These are phyloP conservation scores for Leuciscus waleckii DNA, from an alignment of 2,797 vertebrate genomes.

Conservation along the genomic window DNA sequence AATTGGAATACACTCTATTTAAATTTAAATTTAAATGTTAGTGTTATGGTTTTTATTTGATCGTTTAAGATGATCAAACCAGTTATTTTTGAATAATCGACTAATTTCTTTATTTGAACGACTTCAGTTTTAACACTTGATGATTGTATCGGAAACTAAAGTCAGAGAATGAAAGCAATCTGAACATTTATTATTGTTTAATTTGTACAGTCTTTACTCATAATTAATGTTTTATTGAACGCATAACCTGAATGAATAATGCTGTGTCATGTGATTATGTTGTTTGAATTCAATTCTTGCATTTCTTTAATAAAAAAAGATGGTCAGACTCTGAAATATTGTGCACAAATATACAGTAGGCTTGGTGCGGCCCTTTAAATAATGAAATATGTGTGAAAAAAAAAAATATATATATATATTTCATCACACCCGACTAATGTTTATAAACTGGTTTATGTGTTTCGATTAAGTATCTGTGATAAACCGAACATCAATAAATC, in stretches of 20 bases:
- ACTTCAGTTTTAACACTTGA: too few species aligned
- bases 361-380: neutral
- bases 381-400: neutral
- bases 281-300: neutral
- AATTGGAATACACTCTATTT: neutral
- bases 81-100: neutral
- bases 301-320: neutral
- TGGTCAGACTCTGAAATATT: neutral
- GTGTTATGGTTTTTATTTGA: neutral
- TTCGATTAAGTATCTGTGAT: neutral
- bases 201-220: neutral
- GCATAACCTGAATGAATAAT: neutral
- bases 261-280: neutral
- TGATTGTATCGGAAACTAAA: neutral
- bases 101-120: too few species aligned
- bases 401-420: too few species aligned
- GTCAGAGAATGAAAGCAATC: neutral
- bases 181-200: neutral
- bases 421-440: neutral
- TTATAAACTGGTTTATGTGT: neutral
- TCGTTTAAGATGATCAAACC: neutral
- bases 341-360: neutral
- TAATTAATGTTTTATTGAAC: neutral
- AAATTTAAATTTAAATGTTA: neutral
- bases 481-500: neutral